Base-by-base conservation (phyloP, 2,113 vertebrate genomes). In the Malurus cyaneus region DNA sequence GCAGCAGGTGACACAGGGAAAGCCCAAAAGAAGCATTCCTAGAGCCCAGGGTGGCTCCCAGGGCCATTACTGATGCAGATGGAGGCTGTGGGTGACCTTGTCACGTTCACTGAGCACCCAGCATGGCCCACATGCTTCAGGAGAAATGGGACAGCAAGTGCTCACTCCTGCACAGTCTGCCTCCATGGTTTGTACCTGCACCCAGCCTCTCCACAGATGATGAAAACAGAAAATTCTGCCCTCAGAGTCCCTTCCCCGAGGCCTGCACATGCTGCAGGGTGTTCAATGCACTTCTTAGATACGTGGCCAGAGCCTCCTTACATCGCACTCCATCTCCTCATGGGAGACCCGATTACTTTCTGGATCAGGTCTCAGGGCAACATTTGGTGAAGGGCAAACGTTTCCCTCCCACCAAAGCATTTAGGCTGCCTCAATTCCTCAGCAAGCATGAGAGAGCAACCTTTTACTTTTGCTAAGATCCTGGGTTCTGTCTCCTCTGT, bases 221-320 rank as follows among this genome's bases (percentile, higher is more conserved):
- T 1, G 31, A 6, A 42, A 85, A 72, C 14, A 79, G 44, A 62
- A 85, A 76, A 62, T 26, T 42, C 57, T 70, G 50, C n/a, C 15
- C 32, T 61, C 71, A 3, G 11, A 84, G 21, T 29, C 50, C 49
- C 12, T 11, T 44, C 31, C 36, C 73, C 53, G 46, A 72, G 34
- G 34, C 26, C 53, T 15, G 12, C 8, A n/a, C 0, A 1, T 0
- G 0, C 46, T 69, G 65, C 32, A 18, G 20, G 5, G 11, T 24
- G 28, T 11, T 34, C 20, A 71, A 21, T 18, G 89, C 26, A 6
- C 39, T 66, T 29, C n/a, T 60, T 29, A 13, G 41, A 5, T 32
- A 53, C 0, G 0, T 12, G 39, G 34, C 31, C 39, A 86, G 31
- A 77, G 24, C 32, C 20, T 89, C 29, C 42, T 53, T 42, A 36